These are phyloP conservation scores for Mycetomoellerius zeteki DNA, from an alignment of 1,140 invertebrate genomes.

Conservation along the genomic window DNA sequence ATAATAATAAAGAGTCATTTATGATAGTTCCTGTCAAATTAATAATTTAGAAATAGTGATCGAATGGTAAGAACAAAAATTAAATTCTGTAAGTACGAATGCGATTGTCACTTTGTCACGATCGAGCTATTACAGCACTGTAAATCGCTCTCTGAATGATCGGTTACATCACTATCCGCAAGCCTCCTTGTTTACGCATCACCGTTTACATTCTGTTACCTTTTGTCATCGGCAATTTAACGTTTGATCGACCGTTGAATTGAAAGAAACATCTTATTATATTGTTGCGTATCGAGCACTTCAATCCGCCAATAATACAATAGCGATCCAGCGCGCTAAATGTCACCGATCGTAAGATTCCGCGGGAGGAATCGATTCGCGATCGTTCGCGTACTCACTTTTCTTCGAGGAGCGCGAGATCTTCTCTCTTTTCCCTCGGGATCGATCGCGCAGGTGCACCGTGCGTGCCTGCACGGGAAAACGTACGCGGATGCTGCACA, in stretches of 20 bases:
- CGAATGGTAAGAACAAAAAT: neutral
- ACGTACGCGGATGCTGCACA: conserved; percentile 22
- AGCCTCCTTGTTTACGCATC: conserved; percentile 23
- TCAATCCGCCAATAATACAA: neutral
- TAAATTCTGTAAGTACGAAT: neutral
- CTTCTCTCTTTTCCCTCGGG: neutral
- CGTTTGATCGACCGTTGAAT: neutral
- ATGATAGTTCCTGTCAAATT: neutral
- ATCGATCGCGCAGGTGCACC: conserved; percentile 34
- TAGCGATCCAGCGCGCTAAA: neutral
- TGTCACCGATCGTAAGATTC: neutral
- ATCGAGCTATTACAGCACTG: neutral
- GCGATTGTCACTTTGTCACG: neutral
- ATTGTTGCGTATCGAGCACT: neutral
- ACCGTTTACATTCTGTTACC: neutral
- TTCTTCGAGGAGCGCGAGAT: neutral
- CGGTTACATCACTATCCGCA: conserved; percentile 35
- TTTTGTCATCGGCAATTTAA: neutral
- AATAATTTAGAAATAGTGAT: neutral
- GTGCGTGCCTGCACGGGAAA: neutral
- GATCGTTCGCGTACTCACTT: conserved; percentile 51
- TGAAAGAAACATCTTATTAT: neutral
- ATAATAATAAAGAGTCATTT: neutral
- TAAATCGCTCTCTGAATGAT: conserved; percentile 16
- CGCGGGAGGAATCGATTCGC: neutral